Conservation (phyloP, 2,888 invertebrate genomes). For the Tridacna crocea region DNA sequence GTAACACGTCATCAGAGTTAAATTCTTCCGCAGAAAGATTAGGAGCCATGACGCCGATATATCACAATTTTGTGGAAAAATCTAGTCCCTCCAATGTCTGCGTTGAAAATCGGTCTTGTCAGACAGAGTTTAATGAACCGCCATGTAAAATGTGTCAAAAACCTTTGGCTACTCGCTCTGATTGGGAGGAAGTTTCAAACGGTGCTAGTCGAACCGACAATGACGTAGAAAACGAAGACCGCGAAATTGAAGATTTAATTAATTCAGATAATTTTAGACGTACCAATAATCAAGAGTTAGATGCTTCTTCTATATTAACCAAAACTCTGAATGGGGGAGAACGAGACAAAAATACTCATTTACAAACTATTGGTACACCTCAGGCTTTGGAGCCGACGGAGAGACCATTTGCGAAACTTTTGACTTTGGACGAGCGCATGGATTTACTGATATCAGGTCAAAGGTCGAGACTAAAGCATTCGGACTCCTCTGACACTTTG, state of each 20-base stretch:
- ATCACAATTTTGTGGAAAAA: neutral
- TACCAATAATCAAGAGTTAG: neutral
- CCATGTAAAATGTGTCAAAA: neutral
- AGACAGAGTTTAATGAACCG: neutral
- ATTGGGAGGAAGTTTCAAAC: neutral
- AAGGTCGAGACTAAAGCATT: conserved; percentile 38
- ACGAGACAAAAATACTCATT: neutral
- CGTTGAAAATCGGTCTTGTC: conserved; percentile 2
- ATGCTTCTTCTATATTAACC: neutral
- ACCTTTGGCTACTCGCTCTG: neutral
- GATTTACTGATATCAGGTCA: conserved; percentile 58
- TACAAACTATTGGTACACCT: neutral
- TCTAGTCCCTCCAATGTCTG: neutral
- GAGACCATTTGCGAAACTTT: conserved; percentile 47
- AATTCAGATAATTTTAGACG: neutral
- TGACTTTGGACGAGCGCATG: conserved; percentile 59
- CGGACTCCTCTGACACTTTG: conserved; percentile 33
- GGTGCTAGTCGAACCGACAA: neutral
- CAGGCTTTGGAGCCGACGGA: conserved; percentile 31
- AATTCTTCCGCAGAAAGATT: conserved; percentile 1
- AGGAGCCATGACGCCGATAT: neutral
- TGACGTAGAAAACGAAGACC: neutral
- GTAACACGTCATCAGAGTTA: conserved; percentile 10
- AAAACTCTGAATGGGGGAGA: neutral
- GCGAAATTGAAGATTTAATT: neutral